phyloP scores from a whole-genome alignment of 2,113 vertebrate species.

The Fulica atra region DNA sequence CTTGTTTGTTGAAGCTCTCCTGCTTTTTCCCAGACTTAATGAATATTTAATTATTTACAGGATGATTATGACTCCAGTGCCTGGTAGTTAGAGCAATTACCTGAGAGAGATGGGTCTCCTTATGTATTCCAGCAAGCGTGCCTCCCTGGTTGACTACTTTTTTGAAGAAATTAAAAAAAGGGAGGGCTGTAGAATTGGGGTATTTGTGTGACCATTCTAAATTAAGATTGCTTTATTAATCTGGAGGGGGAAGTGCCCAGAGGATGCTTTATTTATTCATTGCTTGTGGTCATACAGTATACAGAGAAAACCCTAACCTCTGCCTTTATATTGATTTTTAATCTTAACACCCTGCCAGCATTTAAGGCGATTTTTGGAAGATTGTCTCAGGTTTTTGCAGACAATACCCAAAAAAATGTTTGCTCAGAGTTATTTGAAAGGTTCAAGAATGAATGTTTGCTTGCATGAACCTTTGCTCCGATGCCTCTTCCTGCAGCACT shows the following conservation, averaged over 20 bases:
- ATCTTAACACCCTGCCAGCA: neutral
- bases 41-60: slow-evolving; percentile 38
- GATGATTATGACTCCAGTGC: neutral
- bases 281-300: neutral
- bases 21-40: neutral
- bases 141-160: neutral
- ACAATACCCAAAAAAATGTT: neutral
- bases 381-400: neutral
- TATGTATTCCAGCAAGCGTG: neutral
- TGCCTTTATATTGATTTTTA: neutral
- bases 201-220: neutral
- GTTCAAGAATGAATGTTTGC: neutral
- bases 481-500: neutral
- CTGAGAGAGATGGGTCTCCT: neutral
- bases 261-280: neutral
- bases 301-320: neutral
- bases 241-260: neutral
- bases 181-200: neutral
- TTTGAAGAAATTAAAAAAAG: neutral
- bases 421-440: neutral
- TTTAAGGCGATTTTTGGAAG: neutral
- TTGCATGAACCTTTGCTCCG: neutral
- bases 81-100: neutral
- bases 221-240: neutral
- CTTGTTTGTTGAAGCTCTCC: neutral